Evolutionary conservation across 2,797 vertebrate genomes (phyloP), one percentile per base, ranked within the genome.

Genomic region (Protonibea diacanthus): DNA sequence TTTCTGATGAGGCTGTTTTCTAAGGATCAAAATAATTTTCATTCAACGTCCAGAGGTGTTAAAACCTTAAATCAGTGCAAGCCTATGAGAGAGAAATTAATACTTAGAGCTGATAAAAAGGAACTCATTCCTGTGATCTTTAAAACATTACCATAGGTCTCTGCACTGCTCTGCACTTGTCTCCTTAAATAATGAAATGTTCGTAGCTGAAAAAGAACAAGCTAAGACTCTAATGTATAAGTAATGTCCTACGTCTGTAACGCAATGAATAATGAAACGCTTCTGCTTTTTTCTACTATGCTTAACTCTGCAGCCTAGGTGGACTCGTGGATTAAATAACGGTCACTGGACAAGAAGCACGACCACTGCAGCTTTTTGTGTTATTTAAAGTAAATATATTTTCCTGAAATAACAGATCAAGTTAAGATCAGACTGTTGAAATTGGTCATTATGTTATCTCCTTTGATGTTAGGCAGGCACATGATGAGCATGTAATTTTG

Each of bases 141-240:
- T 94, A 89, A 93, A 90, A 92, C 91, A 92, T 91, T 61, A 87
- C 53, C 78, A 66, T 42, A 60, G 82, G 87, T 84, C 83, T 87
- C 64, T 56, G 66, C 76, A 48, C 84, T 60, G 73, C 78, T 81
- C 85, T 75, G 87, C 74, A 66, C 91, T 90, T 91, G 91, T 92
- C 89, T 82, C 33, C 85, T 85, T 93, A 79, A 94, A 93, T 93
- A 92, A 93, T 94, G 69, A 61, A 94, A 87, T 56, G 18, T 80
- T 78, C 40, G 23, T 33, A 62, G 80, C 83, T 75, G 78, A 90
- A 93, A 88, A 89, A 91, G 88, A 90, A 89, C 88, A 85, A 88
- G 87, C 86, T 87, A 68, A 84, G 90, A 80, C 84, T 83, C 60
- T 89, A 71, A 93, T 93, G 86, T 90, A 89, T 94, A 91, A 93